A percentile compares a stretch with the other conserved stretches of the same genome.
Evolutionary conservation across 2,888 invertebrate genomes (phyloP).

Genomic region (Phortica okadai): DNA sequence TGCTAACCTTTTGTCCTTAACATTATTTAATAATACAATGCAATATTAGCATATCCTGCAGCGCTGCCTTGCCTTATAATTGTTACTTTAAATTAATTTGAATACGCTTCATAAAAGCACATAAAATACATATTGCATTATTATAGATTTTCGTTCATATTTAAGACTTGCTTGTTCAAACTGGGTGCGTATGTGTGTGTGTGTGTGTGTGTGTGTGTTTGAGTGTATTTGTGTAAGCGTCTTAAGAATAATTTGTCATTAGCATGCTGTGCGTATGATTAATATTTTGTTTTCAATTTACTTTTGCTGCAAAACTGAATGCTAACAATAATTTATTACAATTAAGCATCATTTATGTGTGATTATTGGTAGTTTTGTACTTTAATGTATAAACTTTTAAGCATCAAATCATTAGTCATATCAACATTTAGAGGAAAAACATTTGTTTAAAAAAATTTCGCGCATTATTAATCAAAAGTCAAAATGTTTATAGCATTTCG

Average conservation of each 20-base stretch:
- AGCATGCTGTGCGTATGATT: slow-evolving; percentile 21
- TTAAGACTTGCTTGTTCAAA: not conserved
- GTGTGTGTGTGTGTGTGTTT: not conserved
- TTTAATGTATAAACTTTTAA: not conserved
- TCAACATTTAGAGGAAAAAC: too few relatives aligned
- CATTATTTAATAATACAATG: not conserved
- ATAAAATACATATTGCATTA: not conserved
- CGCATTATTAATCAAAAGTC: not conserved
- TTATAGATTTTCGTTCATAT: not conserved
- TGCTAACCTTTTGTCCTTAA: too few relatives aligned
- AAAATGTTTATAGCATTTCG: not conserved
- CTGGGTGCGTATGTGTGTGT: not conserved
- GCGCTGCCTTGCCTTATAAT: not conserved
- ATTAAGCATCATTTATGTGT: not conserved
- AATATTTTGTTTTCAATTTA: slow-evolving; percentile 15
- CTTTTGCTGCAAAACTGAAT: not conserved
- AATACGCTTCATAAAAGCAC: slow-evolving; percentile 6
- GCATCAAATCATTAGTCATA: not conserved
- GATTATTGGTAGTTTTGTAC: not conserved
- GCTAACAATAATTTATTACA: not conserved
- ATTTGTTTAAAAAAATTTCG: not conserved
- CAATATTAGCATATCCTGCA: not conserved
- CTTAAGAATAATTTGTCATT: slow-evolving; percentile 15
- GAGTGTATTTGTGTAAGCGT: slow-evolving; percentile 1
- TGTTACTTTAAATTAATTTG: slow-evolving; percentile 17